phyloP scores from a whole-genome alignment of 2,113 vertebrate species.

The Sturnira hondurensis region DNA sequence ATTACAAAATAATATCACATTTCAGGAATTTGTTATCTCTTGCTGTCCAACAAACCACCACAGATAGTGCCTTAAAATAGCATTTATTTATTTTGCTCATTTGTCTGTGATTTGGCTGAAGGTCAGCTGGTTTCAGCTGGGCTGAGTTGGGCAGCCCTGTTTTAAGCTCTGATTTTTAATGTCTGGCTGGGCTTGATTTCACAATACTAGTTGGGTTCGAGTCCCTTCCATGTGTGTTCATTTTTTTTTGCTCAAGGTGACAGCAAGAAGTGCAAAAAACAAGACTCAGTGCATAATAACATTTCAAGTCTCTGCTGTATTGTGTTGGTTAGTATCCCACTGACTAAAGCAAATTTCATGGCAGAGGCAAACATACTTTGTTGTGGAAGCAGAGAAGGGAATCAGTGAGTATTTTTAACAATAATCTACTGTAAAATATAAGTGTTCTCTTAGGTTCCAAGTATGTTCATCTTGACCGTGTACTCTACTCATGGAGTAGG shows the following conservation, averaged over 20 bases:
- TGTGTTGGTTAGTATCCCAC: neutral
- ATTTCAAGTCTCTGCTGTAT: neutral
- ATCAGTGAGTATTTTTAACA: neutral
- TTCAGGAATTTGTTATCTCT: neutral
- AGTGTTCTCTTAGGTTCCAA: neutral
- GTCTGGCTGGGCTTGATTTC: neutral
- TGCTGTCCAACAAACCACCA: neutral
- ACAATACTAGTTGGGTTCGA: neutral
- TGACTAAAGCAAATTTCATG: neutral
- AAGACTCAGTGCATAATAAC: neutral
- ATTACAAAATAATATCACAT: neutral
- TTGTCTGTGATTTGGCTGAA: neutral
- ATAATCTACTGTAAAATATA: neutral
- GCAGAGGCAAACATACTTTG: neutral
- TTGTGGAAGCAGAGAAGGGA: neutral
- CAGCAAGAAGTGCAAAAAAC: neutral
- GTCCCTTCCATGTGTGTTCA: neutral
- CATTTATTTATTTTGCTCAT: neutral
- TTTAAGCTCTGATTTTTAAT: neutral
- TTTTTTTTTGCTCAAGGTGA: neutral
- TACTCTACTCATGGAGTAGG: neutral
- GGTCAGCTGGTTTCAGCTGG: neutral
- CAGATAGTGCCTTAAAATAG: neutral
- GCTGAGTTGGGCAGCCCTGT: neutral
- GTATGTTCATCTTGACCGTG: neutral